These are phyloP conservation scores for Homarus americanus DNA, from an alignment of 1,140 invertebrate species.

Conservation along the genomic window DNA sequence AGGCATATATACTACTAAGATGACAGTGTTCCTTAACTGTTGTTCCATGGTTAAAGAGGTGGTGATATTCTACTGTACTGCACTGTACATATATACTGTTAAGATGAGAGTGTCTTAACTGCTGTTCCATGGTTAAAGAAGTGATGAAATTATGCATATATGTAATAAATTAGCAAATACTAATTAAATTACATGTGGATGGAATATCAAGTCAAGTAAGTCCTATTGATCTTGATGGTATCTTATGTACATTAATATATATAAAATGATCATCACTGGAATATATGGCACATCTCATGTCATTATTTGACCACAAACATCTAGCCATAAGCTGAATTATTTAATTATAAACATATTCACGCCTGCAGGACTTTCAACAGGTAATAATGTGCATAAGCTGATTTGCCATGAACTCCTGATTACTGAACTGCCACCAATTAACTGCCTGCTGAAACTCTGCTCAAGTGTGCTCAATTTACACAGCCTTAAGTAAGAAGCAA, in stretches of 20 bases:
- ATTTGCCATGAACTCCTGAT: background rate
- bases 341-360: background rate
- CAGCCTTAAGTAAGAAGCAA: constrained; percentile 5
- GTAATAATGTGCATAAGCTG: background rate
- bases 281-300: background rate
- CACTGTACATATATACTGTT: too few species aligned
- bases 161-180: background rate
- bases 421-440: background rate
- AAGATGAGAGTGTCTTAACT: background rate
- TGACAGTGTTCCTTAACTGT: background rate
- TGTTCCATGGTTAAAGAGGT: too few species aligned
- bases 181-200: background rate
- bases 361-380: background rate
- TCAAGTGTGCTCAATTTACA: background rate
- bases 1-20: background rate
- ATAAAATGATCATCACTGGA: too few species aligned
- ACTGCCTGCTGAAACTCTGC: constrained; percentile 6
- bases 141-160: too few species aligned
- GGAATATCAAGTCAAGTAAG: background rate
- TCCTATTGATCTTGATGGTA: background rate
- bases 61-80: too few species aligned
- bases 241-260: background rate
- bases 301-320: background rate
- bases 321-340: background rate
- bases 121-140: background rate